Evolutionary conservation across 2,113 vertebrate species (phyloP).

Genomic region (Tragelaphus scriptus): DNA sequence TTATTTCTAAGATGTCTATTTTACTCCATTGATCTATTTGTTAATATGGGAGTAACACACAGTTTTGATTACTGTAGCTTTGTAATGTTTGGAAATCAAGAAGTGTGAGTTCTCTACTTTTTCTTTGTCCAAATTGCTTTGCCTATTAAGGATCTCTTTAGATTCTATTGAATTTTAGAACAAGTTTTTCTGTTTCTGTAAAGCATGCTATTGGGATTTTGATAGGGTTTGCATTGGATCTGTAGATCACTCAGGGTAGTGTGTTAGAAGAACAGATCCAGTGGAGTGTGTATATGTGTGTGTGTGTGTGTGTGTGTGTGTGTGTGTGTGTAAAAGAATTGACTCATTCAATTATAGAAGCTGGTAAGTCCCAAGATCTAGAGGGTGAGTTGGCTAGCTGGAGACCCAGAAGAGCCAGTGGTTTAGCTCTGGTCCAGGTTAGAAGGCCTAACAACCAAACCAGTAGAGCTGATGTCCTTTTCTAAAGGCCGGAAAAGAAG

Average conservation of each 20-base stretch:
- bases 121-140: not conserved
- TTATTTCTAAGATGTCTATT: too few relatives aligned
- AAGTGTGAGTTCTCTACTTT: not conserved
- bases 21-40: too few relatives aligned
- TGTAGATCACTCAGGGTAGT: not conserved
- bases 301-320: not conserved
- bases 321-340: not conserved
- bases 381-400: too few relatives aligned
- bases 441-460: too few relatives aligned
- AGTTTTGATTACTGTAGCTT: not conserved
- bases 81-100: too few relatives aligned
- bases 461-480: too few relatives aligned
- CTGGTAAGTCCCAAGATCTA: too few relatives aligned
- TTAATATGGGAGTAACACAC: too few relatives aligned
- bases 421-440: too few relatives aligned
- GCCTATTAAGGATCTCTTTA: not conserved
- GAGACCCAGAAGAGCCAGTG: too few relatives aligned
- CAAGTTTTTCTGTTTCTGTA: not conserved
- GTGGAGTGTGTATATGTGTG: not conserved
- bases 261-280: not conserved
- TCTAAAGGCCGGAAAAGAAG: not conserved
- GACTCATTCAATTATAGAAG: not conserved
- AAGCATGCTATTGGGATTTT: not conserved
- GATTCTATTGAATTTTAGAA: not conserved
- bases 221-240: not conserved